phyloP scores from a whole-genome alignment of 1,140 invertebrate genomes.

The Araneus ventricosus region DNA sequence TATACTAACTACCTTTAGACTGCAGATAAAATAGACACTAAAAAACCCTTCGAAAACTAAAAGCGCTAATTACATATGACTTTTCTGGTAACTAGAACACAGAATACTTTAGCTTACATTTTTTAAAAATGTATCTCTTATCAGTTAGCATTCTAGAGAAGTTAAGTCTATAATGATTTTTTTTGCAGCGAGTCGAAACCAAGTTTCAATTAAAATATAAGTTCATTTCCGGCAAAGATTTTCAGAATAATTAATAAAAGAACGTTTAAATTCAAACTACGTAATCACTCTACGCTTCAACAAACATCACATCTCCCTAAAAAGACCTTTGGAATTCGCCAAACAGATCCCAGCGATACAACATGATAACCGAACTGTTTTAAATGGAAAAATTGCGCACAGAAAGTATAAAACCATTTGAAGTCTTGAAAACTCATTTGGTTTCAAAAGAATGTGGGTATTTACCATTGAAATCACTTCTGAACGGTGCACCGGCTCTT shows the following conservation, averaged over 20 bases:
- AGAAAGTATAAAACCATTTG: conserved; percentile 46
- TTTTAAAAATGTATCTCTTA: not conserved
- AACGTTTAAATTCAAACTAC: not conserved
- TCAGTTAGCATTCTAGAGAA: not conserved
- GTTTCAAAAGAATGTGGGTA: conserved; percentile 47
- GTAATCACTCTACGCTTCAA: not conserved
- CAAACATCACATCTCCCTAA: not conserved
- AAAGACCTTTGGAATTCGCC: conserved; percentile 16
- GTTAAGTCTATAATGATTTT: not conserved
- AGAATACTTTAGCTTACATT: not conserved
- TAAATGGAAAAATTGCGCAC: conserved; percentile 1
- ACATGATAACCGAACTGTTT: conserved; percentile 30
- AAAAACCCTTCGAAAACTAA: too few relatives aligned
- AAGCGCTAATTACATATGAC: too few relatives aligned
- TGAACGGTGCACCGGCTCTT: conserved; percentile 10
- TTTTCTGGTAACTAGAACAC: too few relatives aligned
- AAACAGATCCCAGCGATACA: not conserved
- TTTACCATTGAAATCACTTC: conserved; percentile 42
- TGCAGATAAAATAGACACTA: too few relatives aligned
- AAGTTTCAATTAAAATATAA: not conserved
- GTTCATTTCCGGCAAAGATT: not conserved
- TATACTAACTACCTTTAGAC: too few relatives aligned
- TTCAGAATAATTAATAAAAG: not conserved
- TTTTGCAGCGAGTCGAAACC: not conserved
- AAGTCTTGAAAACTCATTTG: conserved; percentile 54